Evolutionary conservation across 2,888 invertebrate genomes (phyloP).

Genomic region (Sminthurides aquaticus): DNA sequence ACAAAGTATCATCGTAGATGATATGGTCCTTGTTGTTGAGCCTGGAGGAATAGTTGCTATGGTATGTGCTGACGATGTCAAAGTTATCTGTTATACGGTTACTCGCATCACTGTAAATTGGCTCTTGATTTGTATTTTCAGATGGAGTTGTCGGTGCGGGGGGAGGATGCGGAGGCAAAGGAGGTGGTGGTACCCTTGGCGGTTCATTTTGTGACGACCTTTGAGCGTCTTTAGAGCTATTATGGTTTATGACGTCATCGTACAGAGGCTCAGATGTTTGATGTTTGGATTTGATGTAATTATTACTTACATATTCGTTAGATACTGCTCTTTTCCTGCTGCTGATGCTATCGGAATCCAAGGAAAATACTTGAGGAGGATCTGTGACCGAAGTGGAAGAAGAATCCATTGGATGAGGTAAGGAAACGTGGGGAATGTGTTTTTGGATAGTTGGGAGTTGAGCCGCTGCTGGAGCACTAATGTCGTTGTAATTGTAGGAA

Average conservation of each 20-base stretch:
- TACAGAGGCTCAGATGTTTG: conserved; percentile 31
- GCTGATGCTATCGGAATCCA: neutral
- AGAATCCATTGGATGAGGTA: no score
- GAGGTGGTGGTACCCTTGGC: conserved; percentile 11
- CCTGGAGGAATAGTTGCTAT: neutral
- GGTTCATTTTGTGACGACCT: neutral
- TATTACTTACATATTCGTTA: neutral
- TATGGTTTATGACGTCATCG: conserved; percentile 36
- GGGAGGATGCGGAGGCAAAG: conserved; percentile 7
- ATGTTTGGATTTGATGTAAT: neutral
- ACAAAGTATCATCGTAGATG: conserved; percentile 42
- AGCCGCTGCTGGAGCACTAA: neutral
- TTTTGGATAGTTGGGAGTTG: no score
- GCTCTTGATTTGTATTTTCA: no score
- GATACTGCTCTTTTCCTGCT: neutral
- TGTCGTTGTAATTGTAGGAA: no score
- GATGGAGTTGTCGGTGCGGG: conserved; percentile 5
- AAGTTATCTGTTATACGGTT: neutral
- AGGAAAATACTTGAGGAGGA: neutral
- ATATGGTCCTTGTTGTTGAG: conserved; percentile 7
- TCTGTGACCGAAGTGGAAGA: neutral
- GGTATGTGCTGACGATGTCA: neutral
- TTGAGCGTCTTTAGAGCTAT: neutral
- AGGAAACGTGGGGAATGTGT: no score
- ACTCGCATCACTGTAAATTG: conserved; percentile 5